These are phyloP conservation scores for Epicampocera succincta DNA, from an alignment of 2,888 invertebrate genomes.

Conservation along the genomic window DNA sequence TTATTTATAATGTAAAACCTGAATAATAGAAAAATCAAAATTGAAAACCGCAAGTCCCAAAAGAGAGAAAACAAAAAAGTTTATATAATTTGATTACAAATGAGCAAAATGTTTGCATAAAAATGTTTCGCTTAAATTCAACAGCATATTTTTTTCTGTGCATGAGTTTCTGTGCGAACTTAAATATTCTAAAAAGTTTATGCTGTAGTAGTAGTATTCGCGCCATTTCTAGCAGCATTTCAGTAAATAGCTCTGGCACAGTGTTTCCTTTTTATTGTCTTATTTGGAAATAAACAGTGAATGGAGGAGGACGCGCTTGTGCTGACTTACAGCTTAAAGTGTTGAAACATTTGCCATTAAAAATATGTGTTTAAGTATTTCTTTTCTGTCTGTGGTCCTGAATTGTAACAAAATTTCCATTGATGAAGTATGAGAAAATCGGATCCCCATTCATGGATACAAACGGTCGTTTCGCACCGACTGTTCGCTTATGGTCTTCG, in stretches of 20 bases:
- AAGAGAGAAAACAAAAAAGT: too few species aligned
- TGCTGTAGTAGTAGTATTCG: neutral
- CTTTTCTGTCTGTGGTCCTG: conserved; percentile 36
- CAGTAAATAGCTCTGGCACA: neutral
- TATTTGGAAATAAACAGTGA: neutral
- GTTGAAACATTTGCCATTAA: conserved; percentile 36
- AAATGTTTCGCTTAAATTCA: too few species aligned
- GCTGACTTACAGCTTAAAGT: conserved; percentile 7
- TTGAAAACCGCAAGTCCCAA: too few species aligned
- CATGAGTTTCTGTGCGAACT: neutral
- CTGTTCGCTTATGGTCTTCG: neutral
- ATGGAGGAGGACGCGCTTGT: neutral
- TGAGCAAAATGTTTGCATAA: too few species aligned
- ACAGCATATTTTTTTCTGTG: neutral
- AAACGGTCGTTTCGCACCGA: neutral
- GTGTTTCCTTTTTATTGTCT: neutral
- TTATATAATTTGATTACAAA: too few species aligned
- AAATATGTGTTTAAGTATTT: conserved; percentile 17
- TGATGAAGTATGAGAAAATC: neutral
- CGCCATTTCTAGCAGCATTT: neutral
- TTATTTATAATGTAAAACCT: too few species aligned
- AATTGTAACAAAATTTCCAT: conserved; percentile 13
- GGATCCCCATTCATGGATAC: neutral
- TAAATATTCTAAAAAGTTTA: neutral
- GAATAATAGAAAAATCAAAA: too few species aligned